phyloP scores from a whole-genome alignment of 2,888 invertebrate genomes.

The Trachelus troglodyta region DNA sequence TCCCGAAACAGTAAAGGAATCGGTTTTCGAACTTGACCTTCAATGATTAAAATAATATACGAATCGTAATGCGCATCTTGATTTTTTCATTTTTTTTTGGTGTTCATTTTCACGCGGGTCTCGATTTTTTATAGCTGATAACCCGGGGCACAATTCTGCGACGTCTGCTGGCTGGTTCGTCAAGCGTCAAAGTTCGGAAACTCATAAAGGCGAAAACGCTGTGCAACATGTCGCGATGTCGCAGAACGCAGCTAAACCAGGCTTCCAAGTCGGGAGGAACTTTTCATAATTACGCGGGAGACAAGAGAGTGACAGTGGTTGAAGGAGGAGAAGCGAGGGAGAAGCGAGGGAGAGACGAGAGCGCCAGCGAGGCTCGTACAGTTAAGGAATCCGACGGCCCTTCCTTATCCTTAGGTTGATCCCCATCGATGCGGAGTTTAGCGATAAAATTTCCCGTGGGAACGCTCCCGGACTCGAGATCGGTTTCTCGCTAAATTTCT shows the following conservation, averaged over 20 bases:
- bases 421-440: slow-evolving; percentile 24
- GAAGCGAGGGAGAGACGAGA: too few species aligned
- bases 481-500: slow-evolving; percentile 21
- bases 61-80: not conserved
- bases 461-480: slow-evolving; percentile 16
- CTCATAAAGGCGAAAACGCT: slow-evolving; percentile 26
- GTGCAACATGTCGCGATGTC: not conserved
- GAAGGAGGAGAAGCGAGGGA: not conserved
- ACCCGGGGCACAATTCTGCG: not conserved
- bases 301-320: not conserved
- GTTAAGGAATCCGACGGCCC: not conserved
- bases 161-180: not conserved
- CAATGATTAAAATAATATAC: not conserved
- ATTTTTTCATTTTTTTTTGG: not conserved
- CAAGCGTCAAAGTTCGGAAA: slow-evolving; percentile 20
- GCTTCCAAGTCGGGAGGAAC: slow-evolving; percentile 17
- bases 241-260: slow-evolving; percentile 4
- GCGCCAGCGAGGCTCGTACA: not conserved
- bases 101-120: not conserved
- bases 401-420: not conserved
- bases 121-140: not conserved
- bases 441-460: slow-evolving; percentile 38
- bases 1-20: too few species aligned
- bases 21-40: too few species aligned
- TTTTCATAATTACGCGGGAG: slow-evolving; percentile 41